Evolutionary conservation across 2,113 vertebrate species (phyloP).

Genomic region (Nyctereutes procyonoides): DNA sequence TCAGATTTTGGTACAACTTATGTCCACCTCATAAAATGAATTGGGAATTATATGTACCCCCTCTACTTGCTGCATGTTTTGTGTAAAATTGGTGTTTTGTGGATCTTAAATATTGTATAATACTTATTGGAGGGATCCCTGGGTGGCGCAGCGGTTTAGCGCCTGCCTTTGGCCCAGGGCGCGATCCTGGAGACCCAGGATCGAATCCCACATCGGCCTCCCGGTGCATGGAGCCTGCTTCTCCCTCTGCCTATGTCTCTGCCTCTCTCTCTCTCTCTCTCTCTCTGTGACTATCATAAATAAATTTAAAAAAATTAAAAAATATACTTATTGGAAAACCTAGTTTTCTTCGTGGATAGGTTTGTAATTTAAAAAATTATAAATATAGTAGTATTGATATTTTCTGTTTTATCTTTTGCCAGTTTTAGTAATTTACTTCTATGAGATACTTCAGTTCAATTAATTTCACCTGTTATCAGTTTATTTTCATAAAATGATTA

Average conservation of each 20-base stretch:
- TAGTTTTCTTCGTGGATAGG: not conserved
- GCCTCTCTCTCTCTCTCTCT: too few relatives aligned
- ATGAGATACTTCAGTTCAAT: not conserved
- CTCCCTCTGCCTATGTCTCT: too few relatives aligned
- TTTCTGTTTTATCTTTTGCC: not conserved
- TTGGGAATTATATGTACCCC: not conserved
- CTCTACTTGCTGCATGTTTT: not conserved
- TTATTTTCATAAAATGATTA: not conserved
- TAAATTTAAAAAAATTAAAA: too few relatives aligned
- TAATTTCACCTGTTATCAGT: not conserved
- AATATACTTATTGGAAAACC: not conserved
- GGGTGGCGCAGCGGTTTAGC: too few relatives aligned
- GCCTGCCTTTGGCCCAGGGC: too few relatives aligned
- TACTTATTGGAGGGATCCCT: not conserved
- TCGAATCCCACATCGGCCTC: too few relatives aligned
- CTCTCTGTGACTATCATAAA: too few relatives aligned
- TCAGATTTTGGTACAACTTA: not conserved
- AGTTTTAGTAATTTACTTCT: not conserved
- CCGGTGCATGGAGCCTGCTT: too few relatives aligned
- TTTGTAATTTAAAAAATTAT: not conserved
- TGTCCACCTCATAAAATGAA: not conserved
- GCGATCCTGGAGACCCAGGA: too few relatives aligned
- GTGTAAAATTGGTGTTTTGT: not conserved
- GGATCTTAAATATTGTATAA: not conserved
- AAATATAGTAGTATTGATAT: not conserved